Conservation (phyloP, 2,797 vertebrate genomes). For the Anableps anableps region DNA sequence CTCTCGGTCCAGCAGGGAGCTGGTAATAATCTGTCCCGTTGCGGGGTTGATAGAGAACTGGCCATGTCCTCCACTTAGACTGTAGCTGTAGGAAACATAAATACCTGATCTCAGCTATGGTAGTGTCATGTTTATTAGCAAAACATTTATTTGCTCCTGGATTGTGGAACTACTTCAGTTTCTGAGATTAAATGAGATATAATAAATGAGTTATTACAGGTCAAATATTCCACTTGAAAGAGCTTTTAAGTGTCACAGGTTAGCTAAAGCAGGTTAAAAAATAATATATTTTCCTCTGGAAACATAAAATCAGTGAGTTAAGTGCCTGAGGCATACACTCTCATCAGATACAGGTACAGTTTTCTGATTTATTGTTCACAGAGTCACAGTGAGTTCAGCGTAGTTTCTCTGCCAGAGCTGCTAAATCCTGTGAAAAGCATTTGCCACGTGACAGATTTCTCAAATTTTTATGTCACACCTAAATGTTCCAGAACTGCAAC, state of each 20-base stretch:
- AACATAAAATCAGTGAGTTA: conserved; percentile 31
- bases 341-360: conserved; percentile 31
- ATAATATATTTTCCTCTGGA: conserved; percentile 22
- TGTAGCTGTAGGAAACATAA: conserved; percentile 85
- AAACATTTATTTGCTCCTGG: background rate
- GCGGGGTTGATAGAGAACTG: conserved; percentile 98
- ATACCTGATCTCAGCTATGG: conserved; percentile 3
- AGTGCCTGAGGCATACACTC: conserved; percentile 33
- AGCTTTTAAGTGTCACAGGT: conserved; percentile 3
- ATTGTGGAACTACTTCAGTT: no score
- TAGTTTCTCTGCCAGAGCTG: background rate
- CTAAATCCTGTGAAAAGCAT: background rate
- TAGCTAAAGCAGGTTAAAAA: conserved; percentile 19
- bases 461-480: background rate
- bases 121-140: background rate
- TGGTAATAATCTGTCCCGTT: conserved; percentile 97
- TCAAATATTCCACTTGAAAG: background rate
- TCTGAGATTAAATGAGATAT: background rate
- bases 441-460: background rate
- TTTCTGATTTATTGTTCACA: conserved; percentile 33
- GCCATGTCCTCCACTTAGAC: conserved; percentile 89
- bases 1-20: conserved; percentile 92
- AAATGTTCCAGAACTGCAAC: background rate
- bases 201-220: background rate
- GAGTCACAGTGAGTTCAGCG: background rate